Conservation (phyloP, 2,113 vertebrate genomes). For the Dromas ardeola region DNA sequence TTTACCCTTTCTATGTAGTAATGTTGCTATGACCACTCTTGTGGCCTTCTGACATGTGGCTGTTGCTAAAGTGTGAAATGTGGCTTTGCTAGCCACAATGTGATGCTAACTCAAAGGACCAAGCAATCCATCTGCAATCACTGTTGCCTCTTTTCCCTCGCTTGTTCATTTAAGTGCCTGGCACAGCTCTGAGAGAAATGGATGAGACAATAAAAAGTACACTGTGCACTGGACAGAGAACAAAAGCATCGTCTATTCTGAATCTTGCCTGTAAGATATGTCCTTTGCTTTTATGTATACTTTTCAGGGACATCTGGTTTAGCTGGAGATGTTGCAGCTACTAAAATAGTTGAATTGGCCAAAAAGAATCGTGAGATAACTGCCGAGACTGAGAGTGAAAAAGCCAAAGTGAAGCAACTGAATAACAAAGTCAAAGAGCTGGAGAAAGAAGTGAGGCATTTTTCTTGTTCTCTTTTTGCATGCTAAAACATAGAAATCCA, state of each 20-base stretch:
- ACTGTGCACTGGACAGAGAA: not conserved
- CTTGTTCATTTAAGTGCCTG: slow-evolving; percentile 34
- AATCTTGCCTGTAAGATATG: not conserved
- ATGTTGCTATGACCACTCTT: accelerated
- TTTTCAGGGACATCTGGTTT: slow-evolving; percentile 79
- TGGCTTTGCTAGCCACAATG: not conserved
- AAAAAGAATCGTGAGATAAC: slow-evolving; percentile 86
- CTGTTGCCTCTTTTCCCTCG: not conserved
- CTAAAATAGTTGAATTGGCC: slow-evolving; percentile 92
- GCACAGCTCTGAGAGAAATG: slow-evolving; percentile 7
- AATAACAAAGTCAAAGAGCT: slow-evolving; percentile 82
- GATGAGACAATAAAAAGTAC: not conserved
- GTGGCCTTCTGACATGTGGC: not conserved
- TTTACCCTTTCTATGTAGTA: not conserved
- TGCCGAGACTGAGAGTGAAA: slow-evolving; percentile 82
- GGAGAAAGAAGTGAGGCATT: slow-evolving; percentile 83
- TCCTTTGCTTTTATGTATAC: not conserved
- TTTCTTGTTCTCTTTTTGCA: not conserved
- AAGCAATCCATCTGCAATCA: not conserved
- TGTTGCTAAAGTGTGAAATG: not conserved
- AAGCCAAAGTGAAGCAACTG: slow-evolving; percentile 82
- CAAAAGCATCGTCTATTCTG: not conserved
- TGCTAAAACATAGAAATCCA: not conserved
- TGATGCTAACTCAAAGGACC: not conserved
- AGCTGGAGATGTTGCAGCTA: slow-evolving; percentile 85